Base-by-base conservation (phyloP, 2,113 vertebrate genomes). In the Gnathonemus echidnorhynchus region DNA sequence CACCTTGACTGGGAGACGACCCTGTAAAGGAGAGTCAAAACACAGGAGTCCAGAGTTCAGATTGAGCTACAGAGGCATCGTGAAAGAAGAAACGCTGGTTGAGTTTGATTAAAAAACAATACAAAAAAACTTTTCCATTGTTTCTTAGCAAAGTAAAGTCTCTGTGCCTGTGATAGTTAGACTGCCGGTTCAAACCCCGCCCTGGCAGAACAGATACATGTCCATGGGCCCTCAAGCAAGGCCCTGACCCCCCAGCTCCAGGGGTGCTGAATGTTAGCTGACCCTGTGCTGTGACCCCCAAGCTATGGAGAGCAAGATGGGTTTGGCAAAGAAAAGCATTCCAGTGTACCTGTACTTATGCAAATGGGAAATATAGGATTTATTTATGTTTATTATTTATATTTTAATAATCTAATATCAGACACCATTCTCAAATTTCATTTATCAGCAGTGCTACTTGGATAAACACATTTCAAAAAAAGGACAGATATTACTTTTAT, bases 1-100 rank as follows among this genome's bases (percentile, higher is more conserved):
- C 95, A 98, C 97, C 94, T 98, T 98, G 91, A 97, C 97, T 0
- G 97, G 98, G 53, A 99, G 95, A 88, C 97, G 97, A 90, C 95
- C 95, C 98, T 99, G 94, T 2, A 85, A 86, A 83, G 0, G 0
- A 58, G 1, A 35, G 42, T 74, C n/a, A 42, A 58, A 80, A 11
- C 5, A 7, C 50, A 45, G 15, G 24, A 80, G 42, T 5, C 56
- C 70, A 31, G 24, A 80, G 45, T 27, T 62, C 58, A 42, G 19
- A 56, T 31, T 31, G 4, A 35, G 11, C 13, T 52, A 48, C 8
- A 5, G 50, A 21, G 8, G 35, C 10, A 77, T 39, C 1, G 83
- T 21, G 45, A 39, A 49, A 15, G 74, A 15, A 48, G 5, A 19
- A 24, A 31, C 17, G 39, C 53, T 46, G 11, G 9, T 2, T 3